Evolutionary conservation across 1,140 invertebrate genomes (phyloP), one percentile per base, ranked within the genome.

Genomic region (Tyrophagus putrescentiae): DNA sequence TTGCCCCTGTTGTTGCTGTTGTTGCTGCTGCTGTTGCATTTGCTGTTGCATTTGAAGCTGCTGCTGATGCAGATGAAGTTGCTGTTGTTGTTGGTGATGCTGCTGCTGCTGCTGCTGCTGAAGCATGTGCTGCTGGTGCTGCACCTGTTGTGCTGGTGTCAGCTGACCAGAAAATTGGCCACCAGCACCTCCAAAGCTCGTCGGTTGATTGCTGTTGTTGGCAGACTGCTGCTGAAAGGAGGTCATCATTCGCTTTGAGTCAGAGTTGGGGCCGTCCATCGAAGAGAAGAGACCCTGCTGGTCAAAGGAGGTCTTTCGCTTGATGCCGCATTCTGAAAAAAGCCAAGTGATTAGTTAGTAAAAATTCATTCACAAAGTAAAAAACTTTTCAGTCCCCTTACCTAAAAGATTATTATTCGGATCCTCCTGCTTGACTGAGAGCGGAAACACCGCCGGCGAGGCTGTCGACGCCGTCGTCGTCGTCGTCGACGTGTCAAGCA

Each of bases 21-120:
- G 25, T 27, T 13, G 25, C 21, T 27, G 6, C 31, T 5, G 18
- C 6, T 29, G 44, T 48, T n/a, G 25, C 44, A 29, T 48, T 39
- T 33, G 32, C 31, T 57, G 56, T 23, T 48, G 45, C 31, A 39
- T 39, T 39, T 48, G 45, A 13, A 29, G 45, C 31, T 48, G 45
- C 31, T 48, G 45, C 6, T 42, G 41, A 42, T 1, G 41, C 6
- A 42, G 41, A 42, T 42, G 41, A 21, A n/a, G n/a, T n/a, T 42
- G 41, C 41, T 42, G 41, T 21, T 42, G 18, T 42, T 42, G 18
- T 5, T 21, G 25, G 18, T 21, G 25, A 42, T 42, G 41, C 25
- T n/a, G n/a, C n/a, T n/a, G n/a, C n/a, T n/a, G n/a, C n/a, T n/a
- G n/a, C n/a, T n/a, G n/a, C n/a, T n/a, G n/a, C n/a, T n/a, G n/a